Base-by-base conservation (phyloP, 2,113 vertebrate species). In the human (Homo sapiens) region DNA sequence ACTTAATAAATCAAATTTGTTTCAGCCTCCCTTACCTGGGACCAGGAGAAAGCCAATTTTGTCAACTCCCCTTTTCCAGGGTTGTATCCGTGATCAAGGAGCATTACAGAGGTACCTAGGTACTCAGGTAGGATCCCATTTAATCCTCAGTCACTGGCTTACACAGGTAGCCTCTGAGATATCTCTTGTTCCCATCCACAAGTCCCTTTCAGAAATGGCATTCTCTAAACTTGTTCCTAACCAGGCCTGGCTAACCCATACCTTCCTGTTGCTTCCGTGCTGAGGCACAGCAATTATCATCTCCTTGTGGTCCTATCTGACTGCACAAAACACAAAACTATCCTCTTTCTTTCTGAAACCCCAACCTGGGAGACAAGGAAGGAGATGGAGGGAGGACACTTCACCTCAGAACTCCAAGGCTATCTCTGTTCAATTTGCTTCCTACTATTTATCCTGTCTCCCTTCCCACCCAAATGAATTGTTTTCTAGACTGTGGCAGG, bases 201-300 rank as follows among this genome's bases (percentile, higher is more conserved):
- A 50, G 38, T 82, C 52, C 3, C 12, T 18, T 55, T 55, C 12
- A 27, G 52, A 82, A 6, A 14, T 55, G 16, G 13, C 9, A 3
- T 30, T 75, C 16, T 94, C 75, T 82, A 11, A 25, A 50, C 40
- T 50, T 48, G 17, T 68, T 79, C 50, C n/a, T 88, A 16, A 17
- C 10, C 43, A 83, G 14, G 6, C 11, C 22, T 45, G 11, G 2
- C 10, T 35, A 38, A 27, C 17, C 30, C 17, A 50, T 6, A 55
- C 17, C 4, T 30, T 80, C 66, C 57, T 92, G n/a, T 10, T 88
- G 10, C 23, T 50, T 95, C 52, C 82, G 22, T 64, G 38, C 30
- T 55, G n/a, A 57, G 30, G 2, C 45, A 50, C 2, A n/a, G 35
- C 17, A 50, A 45, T 23, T 0, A 0, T 66, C 50, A 72, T 73